These are phyloP conservation scores for Galaxias olidus DNA, from an alignment of 2,797 vertebrate genomes.

Conservation along the genomic window DNA sequence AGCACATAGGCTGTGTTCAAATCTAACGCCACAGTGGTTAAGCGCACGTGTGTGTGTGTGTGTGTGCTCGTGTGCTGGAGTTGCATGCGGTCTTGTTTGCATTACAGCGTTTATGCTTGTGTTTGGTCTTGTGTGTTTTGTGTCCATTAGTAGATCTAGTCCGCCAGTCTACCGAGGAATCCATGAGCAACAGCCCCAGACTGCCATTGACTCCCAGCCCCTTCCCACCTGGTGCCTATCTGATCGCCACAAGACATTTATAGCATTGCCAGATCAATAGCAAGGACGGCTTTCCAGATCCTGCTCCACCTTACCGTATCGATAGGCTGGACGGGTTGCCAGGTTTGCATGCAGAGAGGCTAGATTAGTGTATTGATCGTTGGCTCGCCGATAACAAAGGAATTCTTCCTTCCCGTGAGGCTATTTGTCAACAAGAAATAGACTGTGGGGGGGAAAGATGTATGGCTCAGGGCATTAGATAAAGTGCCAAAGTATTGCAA, in stretches of 20 bases:
- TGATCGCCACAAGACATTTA: constrained; percentile 10
- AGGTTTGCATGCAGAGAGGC: constrained; percentile 29
- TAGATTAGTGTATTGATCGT: constrained; percentile 44
- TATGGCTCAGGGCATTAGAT: constrained; percentile 24
- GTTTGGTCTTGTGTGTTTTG: neutral
- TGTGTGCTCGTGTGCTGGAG: neutral
- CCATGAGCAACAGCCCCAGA: no score
- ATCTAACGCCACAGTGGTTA: no score
- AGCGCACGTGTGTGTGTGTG: neutral
- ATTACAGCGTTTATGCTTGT: neutral
- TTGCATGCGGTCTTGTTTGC: neutral
- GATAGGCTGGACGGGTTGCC: constrained; percentile 28
- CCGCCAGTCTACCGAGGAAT: no score
- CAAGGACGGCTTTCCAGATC: constrained; percentile 20
- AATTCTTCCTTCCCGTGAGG: constrained; percentile 13
- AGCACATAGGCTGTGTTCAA: no score
- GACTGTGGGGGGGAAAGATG: constrained; percentile 16
- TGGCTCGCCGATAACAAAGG: constrained; percentile 29
- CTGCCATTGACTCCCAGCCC: neutral
- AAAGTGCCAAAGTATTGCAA: constrained; percentile 11
- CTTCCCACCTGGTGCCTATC: constrained; percentile 9
- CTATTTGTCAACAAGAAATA: constrained; percentile 29
- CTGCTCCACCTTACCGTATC: constrained; percentile 20
- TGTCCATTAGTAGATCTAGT: neutral
- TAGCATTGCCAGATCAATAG: constrained; percentile 21